Evolutionary conservation across 2,113 vertebrate species (phyloP), one percentile per base, ranked within the genome.

Genomic region (Coturnix japonica): DNA sequence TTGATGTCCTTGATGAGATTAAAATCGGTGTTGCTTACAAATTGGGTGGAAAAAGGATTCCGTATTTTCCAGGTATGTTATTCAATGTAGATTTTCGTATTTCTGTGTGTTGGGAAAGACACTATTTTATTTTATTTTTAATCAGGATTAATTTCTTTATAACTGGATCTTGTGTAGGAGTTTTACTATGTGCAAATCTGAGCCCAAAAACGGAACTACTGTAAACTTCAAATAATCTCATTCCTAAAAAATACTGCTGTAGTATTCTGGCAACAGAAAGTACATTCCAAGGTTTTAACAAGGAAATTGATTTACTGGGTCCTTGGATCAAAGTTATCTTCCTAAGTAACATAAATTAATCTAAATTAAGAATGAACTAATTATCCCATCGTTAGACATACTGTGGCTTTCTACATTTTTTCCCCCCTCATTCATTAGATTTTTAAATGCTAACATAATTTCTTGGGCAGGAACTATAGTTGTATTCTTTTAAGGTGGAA

Each of bases 21-120:
- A 99, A 99, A 98, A 98, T 99, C 1, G 99, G 99, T 56, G 91
- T 99, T 44, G 98, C 99, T 13, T 99, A 99, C 97, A 99, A 98
- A 96, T 94, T 99, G 81, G 98, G 98, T 26, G 99, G 99, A 63
- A 99, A 99, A 96, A 98, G 98, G 97, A 98, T 99, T 85, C 99
- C 98, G 0, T 98, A 99, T 96, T 99, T 99, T 97, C 99, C 99
- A 98, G 99, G 99, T 99, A 96, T 47, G 72, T 51, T 86, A 4
- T 57, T 81, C 65, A 83, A 51, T 28, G 3, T 41, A 12, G 91
- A 0, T 28, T 12, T 54, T 75, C 0, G 2, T 44, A 87, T 86
- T 86, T 12, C 11, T 30, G 35, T 31, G 41, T 57, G 19, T 43
- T 63, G 65, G 43, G 46, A 84, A 83, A 74, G 21, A 28, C 25